Evolutionary conservation across 2,888 invertebrate species (phyloP), one percentile per base, ranked within the genome.

Genomic region (Chrysolina oricalcia): DNA sequence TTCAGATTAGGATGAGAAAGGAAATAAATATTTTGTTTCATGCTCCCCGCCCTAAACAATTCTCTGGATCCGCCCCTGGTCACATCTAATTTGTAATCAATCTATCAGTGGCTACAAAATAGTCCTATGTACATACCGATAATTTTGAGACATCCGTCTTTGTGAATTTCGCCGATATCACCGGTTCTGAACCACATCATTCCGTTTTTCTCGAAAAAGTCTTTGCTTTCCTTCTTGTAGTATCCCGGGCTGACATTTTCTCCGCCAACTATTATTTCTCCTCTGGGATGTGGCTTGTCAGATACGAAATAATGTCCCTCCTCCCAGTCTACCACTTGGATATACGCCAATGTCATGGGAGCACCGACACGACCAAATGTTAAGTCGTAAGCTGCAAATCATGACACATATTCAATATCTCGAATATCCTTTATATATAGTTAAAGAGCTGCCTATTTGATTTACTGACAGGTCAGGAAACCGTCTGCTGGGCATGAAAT

Each of bases 211-310:
- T 93, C 92, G 84, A 95, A 94, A 90, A 97, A 97, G 85, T 98
- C 97, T 85, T 97, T 97, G 77, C 92, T 92, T 5, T 97, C 96
- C 90, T 97, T 97, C 89, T 96, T 97, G 90, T 96, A 98, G 89
- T 99, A 99, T 64, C 99, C 99, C 77, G 93, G 91, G n/a, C 97
- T 96, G 65, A 99, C 95, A 86, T 96, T 96, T 53, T 94, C 95
- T 15, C 99, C 99, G 82, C 91, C 91, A 76, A 95, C 90, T 77
- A 94, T 87, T 66, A 95, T 90, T 89, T 95, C 94, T 43, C 96
- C 96, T 79, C 96, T 92, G 0, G 97, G 96, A 89, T 91, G 91
- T 0, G 96, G 97, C 83, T 93, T 94, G 88, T 98, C 97, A 48
- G 93, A 93, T 41, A 95, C 93, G 81, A 94, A 92, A 90, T 98